Base-by-base conservation (phyloP, 2,113 vertebrate genomes). In the Neodon shergylaensis region DNA sequence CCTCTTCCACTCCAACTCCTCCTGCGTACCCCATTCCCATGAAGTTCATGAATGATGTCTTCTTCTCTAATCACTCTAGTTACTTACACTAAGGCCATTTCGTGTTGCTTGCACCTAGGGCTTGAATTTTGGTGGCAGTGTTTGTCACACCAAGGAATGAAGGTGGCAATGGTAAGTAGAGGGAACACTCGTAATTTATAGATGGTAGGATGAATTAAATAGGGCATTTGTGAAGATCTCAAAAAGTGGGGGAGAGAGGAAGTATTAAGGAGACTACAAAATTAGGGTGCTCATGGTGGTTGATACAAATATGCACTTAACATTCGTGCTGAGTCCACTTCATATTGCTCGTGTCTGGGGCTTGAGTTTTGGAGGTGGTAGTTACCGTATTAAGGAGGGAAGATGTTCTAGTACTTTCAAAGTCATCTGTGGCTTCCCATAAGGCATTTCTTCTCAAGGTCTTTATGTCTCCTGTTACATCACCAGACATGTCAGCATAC, bases 361-460 rank as follows among this genome's bases (percentile, higher is more conserved):
- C 87, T 92, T 94, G 76, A 22, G 88, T 76, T 65, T 84, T 68
- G 70, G 39, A 88, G 72, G 52, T 3, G 52, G 10, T 26, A n/a
- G 49, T 61, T 79, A 87, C 93, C 28, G 52, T 24, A 31, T 66
- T 22, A 31, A 91, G 13, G 21, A 82, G 28, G 22, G 61, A 74
- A 78, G 58, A 89, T 31, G 22, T 39, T 89, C 68, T 84, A 61
- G 44, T 85, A 94, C 36, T 79, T 95, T 77, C 39, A 68, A 31
- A 94, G 70, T 42, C 24, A 61, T 58, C 49, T 77, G 21, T 78
- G 88, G 42, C 79, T 88, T 91, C 81, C 44, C 77, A 95, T 66
- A 66, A 92, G 66, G 26, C 22, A 82, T 42, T 92, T 81, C 12
- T 74, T 63, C 58, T 42, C 79, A 79, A 52, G 44, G n/a, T 49